Evolutionary conservation across 37 sponge, comb jelly and placozoan species (phyloP).

Genomic region (Oscarella lobularis): DNA sequence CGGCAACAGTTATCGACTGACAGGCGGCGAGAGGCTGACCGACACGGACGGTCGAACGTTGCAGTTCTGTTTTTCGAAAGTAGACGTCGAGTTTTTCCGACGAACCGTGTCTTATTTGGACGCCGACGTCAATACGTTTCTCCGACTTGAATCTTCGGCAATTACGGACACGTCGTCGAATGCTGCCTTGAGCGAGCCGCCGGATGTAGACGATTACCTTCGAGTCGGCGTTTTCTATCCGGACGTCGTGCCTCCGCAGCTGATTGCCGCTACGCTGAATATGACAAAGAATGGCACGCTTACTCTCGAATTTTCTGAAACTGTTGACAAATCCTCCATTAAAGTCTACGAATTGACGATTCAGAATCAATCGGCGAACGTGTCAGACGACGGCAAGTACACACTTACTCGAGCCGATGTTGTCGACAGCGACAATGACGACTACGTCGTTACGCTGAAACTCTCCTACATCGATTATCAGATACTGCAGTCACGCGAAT

Average conservation of each 20-base stretch:
- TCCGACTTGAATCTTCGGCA: slow-evolving; percentile 32
- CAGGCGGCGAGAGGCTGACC: not conserved
- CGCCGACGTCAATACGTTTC: slow-evolving; percentile 18
- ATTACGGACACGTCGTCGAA: slow-evolving; percentile 59
- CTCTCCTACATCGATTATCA: slow-evolving; percentile 28
- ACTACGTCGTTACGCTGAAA: slow-evolving; percentile 15
- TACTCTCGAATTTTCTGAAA: slow-evolving; percentile 51
- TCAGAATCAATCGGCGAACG: not conserved
- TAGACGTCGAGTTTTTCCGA: slow-evolving; percentile 44
- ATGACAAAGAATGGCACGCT: slow-evolving; percentile 27
- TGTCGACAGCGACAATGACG: slow-evolving; percentile 5
- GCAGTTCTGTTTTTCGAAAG: slow-evolving; percentile 34
- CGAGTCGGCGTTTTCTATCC: not conserved
- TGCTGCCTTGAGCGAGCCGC: slow-evolving; percentile 5
- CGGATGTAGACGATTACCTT: not conserved
- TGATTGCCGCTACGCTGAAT: slow-evolving; percentile 31
- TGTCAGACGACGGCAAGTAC: slow-evolving; percentile 5
- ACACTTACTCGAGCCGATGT: slow-evolving; percentile 30
- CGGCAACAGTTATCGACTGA: not conserved
- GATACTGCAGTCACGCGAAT: slow-evolving; percentile 39
- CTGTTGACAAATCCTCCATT: slow-evolving; percentile 17
- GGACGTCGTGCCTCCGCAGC: slow-evolving; percentile 41
- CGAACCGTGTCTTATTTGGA: slow-evolving; percentile 4
- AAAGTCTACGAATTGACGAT: not conserved
- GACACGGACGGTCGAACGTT: slow-evolving; percentile 5